phyloP scores from a whole-genome alignment of 1,140 invertebrate species.

The Nasonia longicornis region DNA sequence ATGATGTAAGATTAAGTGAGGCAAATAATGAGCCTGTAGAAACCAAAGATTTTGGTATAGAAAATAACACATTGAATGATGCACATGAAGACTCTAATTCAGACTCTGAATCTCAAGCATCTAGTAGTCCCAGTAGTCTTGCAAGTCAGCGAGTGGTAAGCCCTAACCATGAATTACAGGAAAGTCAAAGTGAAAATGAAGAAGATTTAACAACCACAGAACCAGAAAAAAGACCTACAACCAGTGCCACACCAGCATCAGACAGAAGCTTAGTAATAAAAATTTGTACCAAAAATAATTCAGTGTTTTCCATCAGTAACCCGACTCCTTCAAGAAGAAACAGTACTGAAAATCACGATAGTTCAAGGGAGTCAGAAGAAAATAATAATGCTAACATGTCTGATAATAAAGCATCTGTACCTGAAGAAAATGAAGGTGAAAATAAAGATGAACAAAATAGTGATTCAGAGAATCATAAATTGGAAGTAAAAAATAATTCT shows the following conservation, averaged over 20 bases:
- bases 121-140: slow-evolving; percentile 50
- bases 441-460: slow-evolving; percentile 50
- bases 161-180: slow-evolving; percentile 43
- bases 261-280: slow-evolving; percentile 66
- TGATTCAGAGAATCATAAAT: slow-evolving; percentile 59
- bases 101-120: slow-evolving; percentile 44
- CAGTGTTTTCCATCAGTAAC: slow-evolving; percentile 61
- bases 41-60: slow-evolving; percentile 29
- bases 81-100: slow-evolving; percentile 27
- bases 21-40: neutral
- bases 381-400: slow-evolving; percentile 62
- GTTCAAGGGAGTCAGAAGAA: slow-evolving; percentile 57
- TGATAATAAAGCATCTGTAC: slow-evolving; percentile 20
- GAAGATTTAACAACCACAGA: slow-evolving; percentile 29
- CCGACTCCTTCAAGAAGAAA: slow-evolving; percentile 42
- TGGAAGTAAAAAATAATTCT: slow-evolving; percentile 52
- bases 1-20: slow-evolving; percentile 45
- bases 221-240: slow-evolving; percentile 13
- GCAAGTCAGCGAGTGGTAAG: slow-evolving; percentile 53
- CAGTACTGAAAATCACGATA: slow-evolving; percentile 47
- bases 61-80: slow-evolving; percentile 15
- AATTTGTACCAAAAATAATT: slow-evolving; percentile 66
- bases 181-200: slow-evolving; percentile 28
- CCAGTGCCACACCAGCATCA: slow-evolving; percentile 53
- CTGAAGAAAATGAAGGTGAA: slow-evolving; percentile 19